phyloP scores from a whole-genome alignment of 2,797 vertebrate species.

The Uromys caudimaculatus region DNA sequence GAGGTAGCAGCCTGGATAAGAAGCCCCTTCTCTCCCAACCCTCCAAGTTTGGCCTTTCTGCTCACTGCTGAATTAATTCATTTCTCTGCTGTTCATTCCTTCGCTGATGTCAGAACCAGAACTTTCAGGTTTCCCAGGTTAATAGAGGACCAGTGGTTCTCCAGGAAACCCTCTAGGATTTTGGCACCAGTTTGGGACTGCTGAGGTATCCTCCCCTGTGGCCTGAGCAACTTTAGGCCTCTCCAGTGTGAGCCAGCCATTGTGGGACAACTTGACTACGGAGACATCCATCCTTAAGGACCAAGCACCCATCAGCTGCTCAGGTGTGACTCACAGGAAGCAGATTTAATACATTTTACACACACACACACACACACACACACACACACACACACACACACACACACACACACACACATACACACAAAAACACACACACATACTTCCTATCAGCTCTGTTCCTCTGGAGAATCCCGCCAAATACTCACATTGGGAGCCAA shows the following conservation, averaged over 20 bases:
- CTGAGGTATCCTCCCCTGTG: neutral
- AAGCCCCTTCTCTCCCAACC: neutral
- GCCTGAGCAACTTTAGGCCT: neutral
- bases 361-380: neutral
- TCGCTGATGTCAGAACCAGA: neutral
- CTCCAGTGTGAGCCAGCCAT: neutral
- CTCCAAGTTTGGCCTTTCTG: neutral
- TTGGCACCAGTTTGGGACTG: neutral
- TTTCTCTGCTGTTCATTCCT: neutral
- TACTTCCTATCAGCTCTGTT: neutral
- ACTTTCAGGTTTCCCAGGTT: neutral
- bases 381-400: neutral
- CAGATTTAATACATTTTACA: neutral
- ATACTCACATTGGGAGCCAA: neutral
- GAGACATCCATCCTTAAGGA: neutral
- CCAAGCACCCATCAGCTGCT: neutral
- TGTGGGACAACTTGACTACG: neutral
- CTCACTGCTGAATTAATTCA: neutral
- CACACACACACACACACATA: neutral
- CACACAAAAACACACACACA: neutral
- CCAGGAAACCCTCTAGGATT: neutral
- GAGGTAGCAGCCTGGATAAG: neutral
- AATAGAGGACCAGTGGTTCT: neutral
- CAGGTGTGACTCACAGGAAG: neutral
- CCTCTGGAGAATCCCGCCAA: neutral